Base-by-base conservation (phyloP, 2,888 invertebrate species). In the Spisula solida region DNA sequence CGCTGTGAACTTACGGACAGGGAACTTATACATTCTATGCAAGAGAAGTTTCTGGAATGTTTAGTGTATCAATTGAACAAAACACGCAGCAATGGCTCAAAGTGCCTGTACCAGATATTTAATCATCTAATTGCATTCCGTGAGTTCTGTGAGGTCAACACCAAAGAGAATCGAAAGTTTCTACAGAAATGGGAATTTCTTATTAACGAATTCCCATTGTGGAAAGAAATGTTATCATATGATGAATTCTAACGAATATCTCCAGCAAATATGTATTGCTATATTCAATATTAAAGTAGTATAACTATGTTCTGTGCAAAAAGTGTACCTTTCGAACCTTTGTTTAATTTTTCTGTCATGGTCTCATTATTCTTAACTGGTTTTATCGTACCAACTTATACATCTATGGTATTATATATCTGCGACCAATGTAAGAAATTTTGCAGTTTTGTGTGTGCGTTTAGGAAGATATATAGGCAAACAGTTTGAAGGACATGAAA, bases 21-120 rank as follows among this genome's bases (percentile, higher is more conserved):
- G 25, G 88, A 91, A 18, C 82, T 91, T 70, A 93, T 94, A 2
- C 89, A 91, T 29, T 78, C 88, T 10, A 84, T 94, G 0, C 95
- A 95, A 51, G 94, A 94, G 91, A 93, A 91, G 41, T 88, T 93
- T 78, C 82, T 94, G 18, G 92, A 93, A 31, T 94, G 94, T 48
- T 81, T 95, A 25, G 87, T 91, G n/a, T 91, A 94, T 80, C 92
- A 91, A 18, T 81, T 92, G 2, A 25, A 31, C 14, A 91, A 82
- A 55, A 78, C 70, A 34, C 34, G 48, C 34, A 10, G 55, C 2
- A 82, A 85, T 48, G 88, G 88, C 2, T 85, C 56, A 5, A 20
- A 34, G 10, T 75, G 91, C 16, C 51, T 92, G 25, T 66, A 48
- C 12, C 81, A 86, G n/a, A 86, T 92, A 31, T 90, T 92, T 78